Conservation (phyloP, 2,113 vertebrate genomes). For the Psephotus haematonotus region DNA sequence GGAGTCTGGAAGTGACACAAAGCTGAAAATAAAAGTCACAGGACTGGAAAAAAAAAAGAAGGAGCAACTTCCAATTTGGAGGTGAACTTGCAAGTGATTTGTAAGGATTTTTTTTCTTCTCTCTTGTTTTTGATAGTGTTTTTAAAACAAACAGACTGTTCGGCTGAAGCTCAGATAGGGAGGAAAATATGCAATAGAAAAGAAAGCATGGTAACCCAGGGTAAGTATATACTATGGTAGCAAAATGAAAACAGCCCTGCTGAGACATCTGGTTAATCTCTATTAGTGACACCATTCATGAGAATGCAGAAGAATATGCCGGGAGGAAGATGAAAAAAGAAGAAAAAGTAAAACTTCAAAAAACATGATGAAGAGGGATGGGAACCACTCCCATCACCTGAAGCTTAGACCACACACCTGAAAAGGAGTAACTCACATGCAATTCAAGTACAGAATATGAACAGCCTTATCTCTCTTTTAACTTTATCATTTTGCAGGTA, state of each 20-base stretch:
- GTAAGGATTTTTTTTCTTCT: neutral
- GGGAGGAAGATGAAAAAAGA: conserved; percentile 3
- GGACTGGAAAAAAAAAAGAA: neutral
- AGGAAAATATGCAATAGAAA: neutral
- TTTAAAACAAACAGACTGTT: neutral
- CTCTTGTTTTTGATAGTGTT: neutral
- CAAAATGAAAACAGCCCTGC: neutral
- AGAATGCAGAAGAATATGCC: neutral
- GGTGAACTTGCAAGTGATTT: neutral
- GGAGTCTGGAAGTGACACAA: neutral
- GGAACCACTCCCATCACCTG: conserved; percentile 39
- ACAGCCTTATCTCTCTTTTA: neutral
- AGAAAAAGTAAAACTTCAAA: conserved; percentile 26
- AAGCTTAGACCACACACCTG: conserved; percentile 62
- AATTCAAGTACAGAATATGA: neutral
- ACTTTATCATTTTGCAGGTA: neutral
- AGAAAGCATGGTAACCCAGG: neutral
- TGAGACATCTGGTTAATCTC: neutral
- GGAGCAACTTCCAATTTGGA: neutral
- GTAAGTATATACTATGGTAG: neutral
- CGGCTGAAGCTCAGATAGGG: neutral
- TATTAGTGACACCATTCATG: neutral
- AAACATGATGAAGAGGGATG: neutral
- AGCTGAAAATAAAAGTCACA: neutral
- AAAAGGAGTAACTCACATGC: neutral